A percentile compares a stretch with the other conserved stretches of the same genome.
phyloP scores from a whole-genome alignment of 2,797 vertebrate genomes.

The Vireo griseus region DNA sequence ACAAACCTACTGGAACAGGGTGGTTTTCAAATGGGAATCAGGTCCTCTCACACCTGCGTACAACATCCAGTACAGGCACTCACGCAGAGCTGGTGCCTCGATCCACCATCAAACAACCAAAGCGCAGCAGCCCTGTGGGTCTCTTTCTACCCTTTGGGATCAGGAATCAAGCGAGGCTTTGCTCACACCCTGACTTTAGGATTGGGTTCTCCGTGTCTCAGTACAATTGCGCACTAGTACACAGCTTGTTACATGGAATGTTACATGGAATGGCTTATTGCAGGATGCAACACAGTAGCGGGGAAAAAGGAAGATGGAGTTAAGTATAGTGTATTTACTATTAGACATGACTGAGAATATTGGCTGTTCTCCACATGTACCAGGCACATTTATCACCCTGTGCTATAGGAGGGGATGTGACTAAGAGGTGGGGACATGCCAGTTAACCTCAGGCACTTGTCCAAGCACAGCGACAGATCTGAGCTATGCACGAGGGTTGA shows the following conservation, averaged over 20 bases:
- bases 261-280: not conserved
- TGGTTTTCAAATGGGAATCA: not conserved
- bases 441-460: conserved; percentile 69
- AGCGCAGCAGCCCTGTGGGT: not conserved
- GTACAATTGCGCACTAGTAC: accelerated
- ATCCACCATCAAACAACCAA: not conserved
- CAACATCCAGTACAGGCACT: not conserved
- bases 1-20: not conserved
- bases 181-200: not conserved
- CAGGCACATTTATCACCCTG: not conserved
- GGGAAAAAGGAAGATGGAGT: not conserved
- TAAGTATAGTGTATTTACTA: not conserved
- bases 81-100: accelerated
- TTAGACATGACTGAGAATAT: not conserved
- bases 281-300: accelerated
- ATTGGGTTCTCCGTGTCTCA: not conserved
- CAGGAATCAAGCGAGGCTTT: not conserved
- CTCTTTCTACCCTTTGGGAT: not conserved
- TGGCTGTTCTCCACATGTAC: not conserved
- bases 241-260: not conserved
- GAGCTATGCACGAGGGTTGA: conserved; percentile 57
- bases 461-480: conserved; percentile 36
- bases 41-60: not conserved
- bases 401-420: not conserved
- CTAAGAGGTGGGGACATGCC: not conserved